Conservation (phyloP, 2,888 invertebrate genomes). For the Platypus cylindrus region DNA sequence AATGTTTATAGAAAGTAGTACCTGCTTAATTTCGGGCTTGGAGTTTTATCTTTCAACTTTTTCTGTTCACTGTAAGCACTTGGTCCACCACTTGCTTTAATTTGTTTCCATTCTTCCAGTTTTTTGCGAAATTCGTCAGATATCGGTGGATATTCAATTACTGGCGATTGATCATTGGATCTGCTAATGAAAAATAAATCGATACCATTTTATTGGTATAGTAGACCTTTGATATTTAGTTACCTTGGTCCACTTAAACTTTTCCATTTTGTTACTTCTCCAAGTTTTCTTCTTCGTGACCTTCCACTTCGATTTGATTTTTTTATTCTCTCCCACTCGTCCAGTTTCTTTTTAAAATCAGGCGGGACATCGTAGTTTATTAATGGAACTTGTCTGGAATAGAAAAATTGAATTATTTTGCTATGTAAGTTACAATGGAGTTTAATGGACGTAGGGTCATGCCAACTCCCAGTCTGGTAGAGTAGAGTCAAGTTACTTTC, state of each 20-base stretch:
- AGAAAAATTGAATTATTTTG: no score
- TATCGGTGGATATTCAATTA: conserved; percentile 52
- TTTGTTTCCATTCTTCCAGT: conserved; percentile 75
- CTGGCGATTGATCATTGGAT: conserved; percentile 20
- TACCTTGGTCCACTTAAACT: conserved; percentile 31
- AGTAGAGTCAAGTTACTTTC: no score
- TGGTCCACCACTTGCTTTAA: conserved; percentile 44
- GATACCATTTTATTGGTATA: background rate
- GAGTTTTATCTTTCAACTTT: conserved; percentile 23
- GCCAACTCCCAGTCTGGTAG: no score
- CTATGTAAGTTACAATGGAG: no score
- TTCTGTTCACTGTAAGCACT: conserved; percentile 17
- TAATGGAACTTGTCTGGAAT: no score
- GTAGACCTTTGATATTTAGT: conserved; percentile 5
- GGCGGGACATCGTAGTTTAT: conserved; percentile 65
- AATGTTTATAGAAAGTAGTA: background rate
- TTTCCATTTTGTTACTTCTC: conserved; percentile 51
- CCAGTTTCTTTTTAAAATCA: conserved; percentile 70
- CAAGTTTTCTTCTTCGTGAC: conserved; percentile 37
- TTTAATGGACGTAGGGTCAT: no score
- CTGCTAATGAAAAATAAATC: conserved; percentile 6
- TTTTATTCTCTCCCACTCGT: conserved; percentile 74
- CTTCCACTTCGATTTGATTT: conserved; percentile 31
- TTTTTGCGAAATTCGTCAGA: conserved; percentile 75
- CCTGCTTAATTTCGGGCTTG: conserved; percentile 29